phyloP scores from a whole-genome alignment of 1,140 invertebrate species.

The Chlorops oryzae region DNA sequence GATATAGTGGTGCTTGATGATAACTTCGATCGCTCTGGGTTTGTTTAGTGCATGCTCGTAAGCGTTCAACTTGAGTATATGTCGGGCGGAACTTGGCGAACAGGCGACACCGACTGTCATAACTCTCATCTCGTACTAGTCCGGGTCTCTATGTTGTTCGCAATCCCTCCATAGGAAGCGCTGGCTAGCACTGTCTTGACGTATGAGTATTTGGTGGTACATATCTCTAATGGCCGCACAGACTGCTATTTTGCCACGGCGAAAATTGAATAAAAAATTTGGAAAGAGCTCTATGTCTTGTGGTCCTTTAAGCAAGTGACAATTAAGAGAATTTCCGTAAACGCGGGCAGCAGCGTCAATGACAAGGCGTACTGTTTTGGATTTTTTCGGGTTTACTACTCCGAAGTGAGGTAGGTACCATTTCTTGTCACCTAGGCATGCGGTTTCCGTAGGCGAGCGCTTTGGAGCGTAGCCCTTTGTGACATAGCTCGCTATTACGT shows the following conservation, averaged over 20 bases:
- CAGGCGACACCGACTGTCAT: not conserved
- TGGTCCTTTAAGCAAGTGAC: not conserved
- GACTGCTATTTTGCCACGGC: not conserved
- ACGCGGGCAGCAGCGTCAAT: not conserved
- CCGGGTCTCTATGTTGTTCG: not conserved
- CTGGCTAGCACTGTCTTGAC: not conserved
- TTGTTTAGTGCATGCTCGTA: not conserved
- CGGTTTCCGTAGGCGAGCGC: too few species aligned
- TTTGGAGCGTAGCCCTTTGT: not conserved
- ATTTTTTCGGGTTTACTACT: not conserved
- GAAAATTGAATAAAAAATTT: constrained; percentile 15
- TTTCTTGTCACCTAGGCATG: too few species aligned
- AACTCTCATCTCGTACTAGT: not conserved
- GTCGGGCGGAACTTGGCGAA: not conserved
- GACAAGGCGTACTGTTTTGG: not conserved
- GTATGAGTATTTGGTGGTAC: not conserved
- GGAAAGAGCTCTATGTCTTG: constrained; percentile 11
- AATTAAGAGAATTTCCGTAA: not conserved
- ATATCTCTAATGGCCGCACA: not conserved
- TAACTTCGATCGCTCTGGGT: not conserved
- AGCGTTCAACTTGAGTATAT: not conserved
- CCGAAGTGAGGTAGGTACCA: not conserved
- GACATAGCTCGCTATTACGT: not conserved
- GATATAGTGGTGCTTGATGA: not conserved
- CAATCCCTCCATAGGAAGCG: constrained; percentile 3